These are phyloP conservation scores for Notodonta ziczac DNA, from an alignment of 2,888 invertebrate species.

Conservation along the genomic window DNA sequence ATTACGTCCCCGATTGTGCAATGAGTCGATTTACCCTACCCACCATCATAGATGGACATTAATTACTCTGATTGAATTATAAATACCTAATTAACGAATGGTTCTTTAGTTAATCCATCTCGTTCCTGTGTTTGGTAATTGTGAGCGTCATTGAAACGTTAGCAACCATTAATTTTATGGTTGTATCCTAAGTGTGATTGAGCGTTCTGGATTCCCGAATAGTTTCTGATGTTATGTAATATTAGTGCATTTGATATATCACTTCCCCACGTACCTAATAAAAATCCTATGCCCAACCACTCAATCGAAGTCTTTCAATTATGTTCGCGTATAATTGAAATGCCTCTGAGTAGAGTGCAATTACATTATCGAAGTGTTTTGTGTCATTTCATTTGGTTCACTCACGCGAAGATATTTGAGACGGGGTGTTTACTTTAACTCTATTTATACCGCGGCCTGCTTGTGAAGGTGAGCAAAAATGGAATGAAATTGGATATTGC, in stretches of 20 bases:
- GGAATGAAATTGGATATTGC: neutral
- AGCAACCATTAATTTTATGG: constrained; percentile 18
- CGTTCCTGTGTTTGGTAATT: constrained; percentile 14
- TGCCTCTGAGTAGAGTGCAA: neutral
- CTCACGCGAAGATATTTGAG: constrained; percentile 33
- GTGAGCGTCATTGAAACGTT: constrained; percentile 19
- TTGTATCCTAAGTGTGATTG: constrained; percentile 22
- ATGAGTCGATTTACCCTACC: neutral
- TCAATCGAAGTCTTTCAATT: constrained; percentile 18
- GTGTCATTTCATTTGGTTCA: constrained; percentile 4
- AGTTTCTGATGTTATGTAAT: constrained; percentile 15
- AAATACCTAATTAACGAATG: constrained; percentile 3
- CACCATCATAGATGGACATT: too few species aligned
- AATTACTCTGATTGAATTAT: neutral
- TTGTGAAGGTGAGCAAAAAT: constrained; percentile 8
- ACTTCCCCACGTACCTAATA: constrained; percentile 9
- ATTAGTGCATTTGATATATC: constrained; percentile 18
- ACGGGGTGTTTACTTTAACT: constrained; percentile 11
- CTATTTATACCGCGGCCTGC: constrained; percentile 25
- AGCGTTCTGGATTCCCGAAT: constrained; percentile 7
- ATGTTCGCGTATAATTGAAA: constrained; percentile 21
- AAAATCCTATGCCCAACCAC: constrained; percentile 17
- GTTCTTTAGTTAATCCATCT: constrained; percentile 9
- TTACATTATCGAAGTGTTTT: neutral
- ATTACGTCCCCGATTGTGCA: neutral